Evolutionary conservation across 1,140 invertebrate species (phyloP).

Genomic region (Drosophila pseudoananassae): DNA sequence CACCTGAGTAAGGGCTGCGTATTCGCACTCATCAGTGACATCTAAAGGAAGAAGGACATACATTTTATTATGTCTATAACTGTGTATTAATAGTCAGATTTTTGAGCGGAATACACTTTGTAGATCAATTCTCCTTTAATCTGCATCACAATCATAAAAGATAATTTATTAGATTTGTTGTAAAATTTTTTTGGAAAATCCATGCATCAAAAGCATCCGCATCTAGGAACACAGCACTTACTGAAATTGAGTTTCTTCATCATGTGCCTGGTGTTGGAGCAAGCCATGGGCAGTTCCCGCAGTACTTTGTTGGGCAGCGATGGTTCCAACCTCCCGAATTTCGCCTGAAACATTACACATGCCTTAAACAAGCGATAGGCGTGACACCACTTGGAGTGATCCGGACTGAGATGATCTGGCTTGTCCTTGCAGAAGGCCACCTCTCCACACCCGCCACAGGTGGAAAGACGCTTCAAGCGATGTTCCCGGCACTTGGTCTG

Average conservation of each 20-base stretch:
- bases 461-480: slow-evolving; percentile 83
- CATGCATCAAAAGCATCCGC: too few species aligned
- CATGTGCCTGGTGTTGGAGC: slow-evolving; percentile 62
- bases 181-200: too few species aligned
- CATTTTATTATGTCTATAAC: too few species aligned
- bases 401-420: slow-evolving; percentile 83
- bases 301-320: slow-evolving; percentile 85
- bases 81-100: too few species aligned
- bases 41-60: slow-evolving; percentile 25
- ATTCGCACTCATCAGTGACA: slow-evolving; percentile 86
- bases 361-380: slow-evolving; percentile 85
- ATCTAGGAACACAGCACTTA: slow-evolving; percentile 4
- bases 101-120: too few species aligned
- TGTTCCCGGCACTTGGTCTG: slow-evolving; percentile 85
- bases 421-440: slow-evolving; percentile 85
- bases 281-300: slow-evolving; percentile 63
- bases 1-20: slow-evolving; percentile 87
- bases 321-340: slow-evolving; percentile 86
- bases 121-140: background rate
- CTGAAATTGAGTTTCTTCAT: slow-evolving; percentile 61
- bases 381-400: slow-evolving; percentile 85
- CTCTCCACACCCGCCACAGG: slow-evolving; percentile 86
- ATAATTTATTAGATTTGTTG: too few species aligned
- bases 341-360: slow-evolving; percentile 85
- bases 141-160: background rate